These are phyloP conservation scores for Hippopotamus amphibius DNA, from an alignment of 2,113 vertebrate species.

Conservation along the genomic window DNA sequence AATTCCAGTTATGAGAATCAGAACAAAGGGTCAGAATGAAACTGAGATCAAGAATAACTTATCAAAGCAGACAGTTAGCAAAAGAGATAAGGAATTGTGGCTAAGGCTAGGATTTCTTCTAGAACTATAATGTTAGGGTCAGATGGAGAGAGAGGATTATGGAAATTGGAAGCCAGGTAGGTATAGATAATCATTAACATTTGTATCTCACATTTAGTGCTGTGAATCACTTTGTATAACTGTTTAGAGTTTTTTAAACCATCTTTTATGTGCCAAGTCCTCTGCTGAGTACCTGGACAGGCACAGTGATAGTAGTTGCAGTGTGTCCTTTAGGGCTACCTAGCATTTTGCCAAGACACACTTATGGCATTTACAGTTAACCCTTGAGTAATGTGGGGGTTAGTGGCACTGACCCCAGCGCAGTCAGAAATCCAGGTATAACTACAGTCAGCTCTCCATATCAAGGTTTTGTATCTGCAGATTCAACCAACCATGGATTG, in stretches of 20 bases:
- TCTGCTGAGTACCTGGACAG: not conserved
- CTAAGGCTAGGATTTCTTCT: not conserved
- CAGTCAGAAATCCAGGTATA: not conserved
- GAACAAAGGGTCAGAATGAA: not conserved
- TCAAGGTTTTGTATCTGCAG: not conserved
- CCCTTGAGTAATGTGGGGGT: not conserved
- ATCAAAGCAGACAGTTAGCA: not conserved
- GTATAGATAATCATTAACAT: not conserved
- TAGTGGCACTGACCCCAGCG: not conserved
- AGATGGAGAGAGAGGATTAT: not conserved
- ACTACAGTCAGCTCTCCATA: not conserved
- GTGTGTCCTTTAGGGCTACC: not conserved
- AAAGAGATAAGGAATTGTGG: not conserved
- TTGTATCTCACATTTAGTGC: not conserved
- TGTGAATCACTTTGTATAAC: not conserved
- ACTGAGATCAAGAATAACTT: not conserved
- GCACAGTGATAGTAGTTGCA: not conserved
- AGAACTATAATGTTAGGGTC: not conserved
- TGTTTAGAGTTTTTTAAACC: not conserved
- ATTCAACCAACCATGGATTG: not conserved
- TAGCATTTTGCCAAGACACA: conserved; percentile 1
- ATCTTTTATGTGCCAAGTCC: not conserved
- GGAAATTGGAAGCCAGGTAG: not conserved
- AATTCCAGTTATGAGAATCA: not conserved
- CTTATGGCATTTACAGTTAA: not conserved